Evolutionary conservation across 2,113 vertebrate species (phyloP).

Genomic region (Trinectes maculatus): DNA sequence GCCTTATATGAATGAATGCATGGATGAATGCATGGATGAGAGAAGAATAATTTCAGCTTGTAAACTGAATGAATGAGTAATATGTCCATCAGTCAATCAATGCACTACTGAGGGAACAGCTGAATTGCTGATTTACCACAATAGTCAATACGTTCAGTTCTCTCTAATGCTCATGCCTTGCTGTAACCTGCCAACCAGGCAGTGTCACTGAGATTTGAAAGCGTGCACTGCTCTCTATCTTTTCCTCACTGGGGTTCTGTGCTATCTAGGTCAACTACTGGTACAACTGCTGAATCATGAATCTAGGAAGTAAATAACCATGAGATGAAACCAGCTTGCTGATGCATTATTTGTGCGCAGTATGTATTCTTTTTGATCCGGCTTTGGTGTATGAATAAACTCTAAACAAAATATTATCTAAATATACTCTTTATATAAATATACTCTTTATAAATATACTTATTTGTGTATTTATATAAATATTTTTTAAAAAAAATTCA

Average conservation of each 20-base stretch:
- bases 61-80: not conserved
- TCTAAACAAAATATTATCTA: too few species aligned
- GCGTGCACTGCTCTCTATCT: slow-evolving; percentile 25
- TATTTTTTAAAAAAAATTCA: too few species aligned
- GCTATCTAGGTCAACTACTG: slow-evolving; percentile 61
- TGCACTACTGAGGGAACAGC: slow-evolving; percentile 7
- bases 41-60: not conserved
- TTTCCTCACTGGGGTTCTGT: slow-evolving; percentile 25
- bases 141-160: too few species aligned
- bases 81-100: slow-evolving; percentile 1
- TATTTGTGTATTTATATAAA: too few species aligned
- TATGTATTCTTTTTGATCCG: slow-evolving; percentile 60
- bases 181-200: not conserved
- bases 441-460: too few species aligned
- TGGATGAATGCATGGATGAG: not conserved
- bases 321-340: slow-evolving; percentile 43
- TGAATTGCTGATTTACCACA: too few species aligned
- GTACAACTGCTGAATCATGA: slow-evolving; percentile 52
- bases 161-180: not conserved
- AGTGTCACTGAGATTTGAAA: slow-evolving; percentile 24
- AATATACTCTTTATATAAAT: too few species aligned
- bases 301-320: slow-evolving; percentile 60
- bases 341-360: slow-evolving; percentile 49
- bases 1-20: slow-evolving; percentile 1
- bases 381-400: slow-evolving; percentile 45